These are phyloP conservation scores for Tauraco hartlaubi DNA, from an alignment of 2,797 vertebrate genomes.

Conservation along the genomic window DNA sequence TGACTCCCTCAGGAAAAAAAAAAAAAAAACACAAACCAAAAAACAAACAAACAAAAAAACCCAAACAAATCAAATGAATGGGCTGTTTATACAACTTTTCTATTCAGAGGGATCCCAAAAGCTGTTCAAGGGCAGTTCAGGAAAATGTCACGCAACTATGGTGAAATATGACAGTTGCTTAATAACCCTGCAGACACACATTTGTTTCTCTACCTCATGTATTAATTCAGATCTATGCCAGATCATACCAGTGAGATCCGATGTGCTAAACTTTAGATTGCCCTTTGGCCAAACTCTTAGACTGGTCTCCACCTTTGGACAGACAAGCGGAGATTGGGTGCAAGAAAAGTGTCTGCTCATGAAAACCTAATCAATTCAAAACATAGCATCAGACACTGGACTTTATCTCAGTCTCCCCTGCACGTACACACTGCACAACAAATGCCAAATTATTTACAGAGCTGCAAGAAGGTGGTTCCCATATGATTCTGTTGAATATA, in stretches of 20 bases:
- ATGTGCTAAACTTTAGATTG: background rate
- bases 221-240: background rate
- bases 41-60: no score
- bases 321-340: background rate
- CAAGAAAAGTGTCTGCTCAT: background rate
- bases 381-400: background rate
- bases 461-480: background rate
- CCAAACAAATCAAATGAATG: background rate
- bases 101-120: background rate
- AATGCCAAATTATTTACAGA: constrained; percentile 9
- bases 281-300: background rate
- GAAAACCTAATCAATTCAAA: background rate
- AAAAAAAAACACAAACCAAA: no score
- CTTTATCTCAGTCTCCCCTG: background rate
- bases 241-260: background rate
- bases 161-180: background rate
- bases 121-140: background rate
- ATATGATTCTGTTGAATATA: background rate
- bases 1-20: background rate
- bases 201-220: background rate
- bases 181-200: background rate
- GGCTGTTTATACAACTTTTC: background rate
- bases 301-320: background rate
- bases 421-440: background rate
- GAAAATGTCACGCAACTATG: background rate